Base-by-base conservation (phyloP, 2,888 invertebrate species). In the Synergus japonicus region DNA sequence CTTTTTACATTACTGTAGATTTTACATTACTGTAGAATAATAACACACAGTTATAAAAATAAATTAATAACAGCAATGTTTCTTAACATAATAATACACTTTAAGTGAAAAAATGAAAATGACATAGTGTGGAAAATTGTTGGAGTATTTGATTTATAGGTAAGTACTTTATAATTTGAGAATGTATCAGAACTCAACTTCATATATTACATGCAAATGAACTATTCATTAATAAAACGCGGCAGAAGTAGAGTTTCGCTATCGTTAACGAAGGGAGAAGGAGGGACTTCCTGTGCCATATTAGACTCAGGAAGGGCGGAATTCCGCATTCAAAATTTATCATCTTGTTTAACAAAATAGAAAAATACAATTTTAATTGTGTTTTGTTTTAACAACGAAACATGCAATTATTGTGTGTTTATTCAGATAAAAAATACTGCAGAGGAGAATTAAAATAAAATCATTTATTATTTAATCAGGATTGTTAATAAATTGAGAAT, bases 221-320 rank as follows among this genome's bases (percentile, higher is more conserved):
- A 54, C 54, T 54, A 54, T 54, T 54, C 54, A 54, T 54, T 54
- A 54, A n/a, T 54, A 54, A 54, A 54, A n/a, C 54, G 54, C n/a
- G 54, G n/a, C 54, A 54, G 54, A 54, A 54, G 13, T 54, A n/a
- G 54, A 8, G 54, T 54, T n/a, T n/a, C 54, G 54, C n/a, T 54
- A 54, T 54, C 54, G n/a, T 2, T n/a, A 54, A 76, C 9, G 49
- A 46, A 66, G 18, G 41, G 15, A 9, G 4, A 63, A 64, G 15
- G n/a, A 64, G 77, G 54, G 54, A 54, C 54, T 54, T n/a, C 54
- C 54, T 54, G 54, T 54, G 8, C 54, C 54, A n/a, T 54, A 54
- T 54, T n/a, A 54, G 2, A 5, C n/a, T 8, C n/a, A 54, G n/a
- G 8, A n/a, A n/a, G 54, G 54, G n/a, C 2, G n/a, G 54, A 8